Conservation (phyloP, 2,113 vertebrate genomes). For the Enhydra lutris region DNA sequence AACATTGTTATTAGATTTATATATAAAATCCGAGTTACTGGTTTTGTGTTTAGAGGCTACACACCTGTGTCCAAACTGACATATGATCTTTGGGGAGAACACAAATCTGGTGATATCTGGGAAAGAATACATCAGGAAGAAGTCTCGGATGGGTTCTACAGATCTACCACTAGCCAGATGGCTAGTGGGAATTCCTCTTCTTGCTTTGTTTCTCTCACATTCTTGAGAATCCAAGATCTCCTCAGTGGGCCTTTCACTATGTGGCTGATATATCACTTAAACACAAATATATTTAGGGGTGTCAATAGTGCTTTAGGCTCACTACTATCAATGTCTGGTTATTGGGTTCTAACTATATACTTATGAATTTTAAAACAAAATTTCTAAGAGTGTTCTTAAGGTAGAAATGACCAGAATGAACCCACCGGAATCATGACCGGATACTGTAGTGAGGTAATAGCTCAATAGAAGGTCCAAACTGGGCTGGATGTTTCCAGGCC, state of each 20-base stretch:
- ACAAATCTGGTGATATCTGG: background rate
- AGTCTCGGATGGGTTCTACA: background rate
- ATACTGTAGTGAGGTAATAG: background rate
- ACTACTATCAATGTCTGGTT: background rate
- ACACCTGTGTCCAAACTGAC: background rate
- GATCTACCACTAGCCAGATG: background rate
- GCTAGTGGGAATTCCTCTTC: background rate
- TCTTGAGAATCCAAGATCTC: background rate
- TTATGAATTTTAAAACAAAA: background rate
- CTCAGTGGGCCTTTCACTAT: background rate
- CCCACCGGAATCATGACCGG: background rate
- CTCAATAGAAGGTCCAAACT: background rate
- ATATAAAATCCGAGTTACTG: background rate
- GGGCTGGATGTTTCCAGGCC: background rate
- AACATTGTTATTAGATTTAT: background rate
- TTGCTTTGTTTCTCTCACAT: background rate
- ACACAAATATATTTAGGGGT: background rate
- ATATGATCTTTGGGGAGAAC: background rate
- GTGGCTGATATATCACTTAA: background rate
- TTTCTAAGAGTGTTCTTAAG: background rate
- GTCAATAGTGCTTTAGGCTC: background rate
- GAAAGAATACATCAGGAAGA: background rate
- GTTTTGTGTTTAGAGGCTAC: accelerated
- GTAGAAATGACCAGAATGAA: background rate
- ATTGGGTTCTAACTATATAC: background rate